Evolutionary conservation across 2,888 invertebrate species (phyloP).

Genomic region (Nomada ferruginata): DNA sequence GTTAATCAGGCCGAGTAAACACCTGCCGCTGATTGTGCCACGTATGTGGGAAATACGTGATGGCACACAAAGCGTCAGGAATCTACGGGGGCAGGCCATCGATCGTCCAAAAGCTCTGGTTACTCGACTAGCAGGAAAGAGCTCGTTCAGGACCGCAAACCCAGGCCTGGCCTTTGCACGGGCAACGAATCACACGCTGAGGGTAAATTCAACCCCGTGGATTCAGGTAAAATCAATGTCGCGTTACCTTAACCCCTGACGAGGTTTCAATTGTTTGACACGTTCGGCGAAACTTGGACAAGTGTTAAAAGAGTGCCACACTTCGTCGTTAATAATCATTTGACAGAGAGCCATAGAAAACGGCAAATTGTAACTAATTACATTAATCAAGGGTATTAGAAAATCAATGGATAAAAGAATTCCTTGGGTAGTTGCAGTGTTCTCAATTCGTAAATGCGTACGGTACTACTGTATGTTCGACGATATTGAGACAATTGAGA

Average conservation of each 20-base stretch:
- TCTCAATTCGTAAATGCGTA: no score
- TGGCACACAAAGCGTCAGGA: conserved; percentile 66
- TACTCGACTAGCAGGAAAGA: conserved; percentile 70
- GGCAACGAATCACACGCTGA: conserved; percentile 37
- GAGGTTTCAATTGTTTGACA: neutral
- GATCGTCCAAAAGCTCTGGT: conserved; percentile 73
- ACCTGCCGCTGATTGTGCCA: conserved; percentile 79
- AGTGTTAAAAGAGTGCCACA: no score
- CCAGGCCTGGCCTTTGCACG: conserved; percentile 19
- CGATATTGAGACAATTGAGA: no score
- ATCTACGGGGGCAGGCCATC: conserved; percentile 73
- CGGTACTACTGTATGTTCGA: no score
- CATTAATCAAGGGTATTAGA: no score
- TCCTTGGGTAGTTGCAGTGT: no score
- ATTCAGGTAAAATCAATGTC: conserved; percentile 41
- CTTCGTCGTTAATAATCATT: no score
- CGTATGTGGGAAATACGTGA: conserved; percentile 72
- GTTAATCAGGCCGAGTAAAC: conserved; percentile 81
- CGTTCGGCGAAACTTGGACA: neutral
- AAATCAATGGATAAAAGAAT: no score
- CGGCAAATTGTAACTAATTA: no score
- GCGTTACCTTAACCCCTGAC: conserved; percentile 19
- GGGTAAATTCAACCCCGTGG: conserved; percentile 12
- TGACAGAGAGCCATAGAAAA: no score
- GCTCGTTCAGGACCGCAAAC: conserved; percentile 66